Base-by-base conservation (phyloP, 1,140 invertebrate species). In the Homalodisca vitripennis region DNA sequence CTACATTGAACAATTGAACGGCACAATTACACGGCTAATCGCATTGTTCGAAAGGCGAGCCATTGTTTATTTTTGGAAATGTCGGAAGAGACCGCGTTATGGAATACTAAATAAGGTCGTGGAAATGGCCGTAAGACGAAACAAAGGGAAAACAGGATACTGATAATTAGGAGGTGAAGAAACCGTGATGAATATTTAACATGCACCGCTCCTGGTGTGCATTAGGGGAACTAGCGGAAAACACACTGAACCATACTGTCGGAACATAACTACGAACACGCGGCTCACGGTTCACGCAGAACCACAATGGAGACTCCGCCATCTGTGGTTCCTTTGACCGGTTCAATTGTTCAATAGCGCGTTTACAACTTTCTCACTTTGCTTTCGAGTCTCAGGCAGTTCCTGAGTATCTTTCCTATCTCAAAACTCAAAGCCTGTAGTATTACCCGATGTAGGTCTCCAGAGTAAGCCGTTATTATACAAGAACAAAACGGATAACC, bases 101-200 rank as follows among this genome's bases (percentile, higher is more conserved):
- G 32, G 63, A 66, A 66, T 66, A 66, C 63, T 30, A 46, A 66
- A 66, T 66, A 66, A 47, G 63, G 63, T 31, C 63, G 63, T 66
- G 63, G 63, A 66, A 66, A 66, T 66, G 63, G 63, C 22, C 27
- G 30, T 17, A 46, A 66, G 32, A 46, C 27, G 63, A 66, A 66
- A 66, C 63, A 66, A 66, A 66, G 63, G 41, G 63, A 66, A 66
- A 66, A 66, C 63, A 46, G 63, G 63, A 66, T 66, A 46, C 32
- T 46, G 63, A 66, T 66, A 66, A 66, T 66, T 66, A 66, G 63
- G 32, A 66, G 63, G 63, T 66, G 63, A 66, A 66, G 63, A 66
- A 66, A 66, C 63, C 63, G 63, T 66, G 63, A 46, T 66, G 63
- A 66, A 66, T 66, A 66, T 66, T 64, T 66, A 66, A 66, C 63